phyloP scores from a whole-genome alignment of 2,888 invertebrate species.

The Lycophotia porphyrea region DNA sequence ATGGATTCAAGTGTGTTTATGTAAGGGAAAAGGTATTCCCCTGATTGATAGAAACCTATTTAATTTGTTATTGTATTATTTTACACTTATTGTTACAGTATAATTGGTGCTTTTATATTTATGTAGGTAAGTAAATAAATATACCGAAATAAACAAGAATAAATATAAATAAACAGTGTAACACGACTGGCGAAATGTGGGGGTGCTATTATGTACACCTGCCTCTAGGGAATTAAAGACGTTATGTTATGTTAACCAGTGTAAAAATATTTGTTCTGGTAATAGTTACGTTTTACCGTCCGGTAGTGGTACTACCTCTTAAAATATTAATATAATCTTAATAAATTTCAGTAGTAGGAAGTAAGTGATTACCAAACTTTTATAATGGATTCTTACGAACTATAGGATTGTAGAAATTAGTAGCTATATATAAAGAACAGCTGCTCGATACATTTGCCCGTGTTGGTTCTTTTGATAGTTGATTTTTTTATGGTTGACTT shows the following conservation, averaged over 20 bases:
- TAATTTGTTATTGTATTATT: slow-evolving; percentile 22
- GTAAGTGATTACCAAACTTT: not conserved
- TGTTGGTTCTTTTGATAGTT: not conserved
- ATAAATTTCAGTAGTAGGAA: too few relatives aligned
- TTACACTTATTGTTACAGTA: not conserved
- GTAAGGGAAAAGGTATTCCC: slow-evolving; percentile 37
- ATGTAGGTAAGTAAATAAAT: not conserved
- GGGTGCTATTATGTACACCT: not conserved
- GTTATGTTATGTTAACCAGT: not conserved
- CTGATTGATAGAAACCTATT: slow-evolving; percentile 1
- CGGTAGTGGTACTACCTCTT: too few relatives aligned
- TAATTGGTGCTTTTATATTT: not conserved
- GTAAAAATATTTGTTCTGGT: not conserved
- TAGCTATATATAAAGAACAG: not conserved
- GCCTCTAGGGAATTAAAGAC: too few relatives aligned
- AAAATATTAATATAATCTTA: not conserved
- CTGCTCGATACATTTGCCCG: not conserved
- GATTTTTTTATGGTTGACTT: not conserved
- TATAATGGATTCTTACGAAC: not conserved
- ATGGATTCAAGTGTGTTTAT: not conserved
- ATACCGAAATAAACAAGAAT: not conserved
- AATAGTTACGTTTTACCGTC: too few relatives aligned
- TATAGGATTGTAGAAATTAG: not conserved
- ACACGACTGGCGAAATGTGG: not conserved
- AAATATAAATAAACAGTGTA: not conserved